phyloP scores from a whole-genome alignment of 2,797 vertebrate genomes.

The Oreochromis mossambicus region DNA sequence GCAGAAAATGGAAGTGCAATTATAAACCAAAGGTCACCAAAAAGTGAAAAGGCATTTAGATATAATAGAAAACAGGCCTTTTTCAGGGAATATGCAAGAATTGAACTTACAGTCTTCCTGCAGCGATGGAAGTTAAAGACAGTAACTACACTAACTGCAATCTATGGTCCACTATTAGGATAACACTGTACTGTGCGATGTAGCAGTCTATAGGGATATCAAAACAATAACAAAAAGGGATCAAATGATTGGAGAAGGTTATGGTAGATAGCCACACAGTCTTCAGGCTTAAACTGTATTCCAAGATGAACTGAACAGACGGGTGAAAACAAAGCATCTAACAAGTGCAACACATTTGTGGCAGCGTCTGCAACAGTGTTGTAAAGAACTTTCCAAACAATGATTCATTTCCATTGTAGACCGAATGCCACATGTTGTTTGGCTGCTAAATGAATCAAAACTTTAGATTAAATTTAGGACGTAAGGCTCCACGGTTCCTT shows the following conservation, averaged over 20 bases:
- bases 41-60: background rate
- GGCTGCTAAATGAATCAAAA: background rate
- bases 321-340: background rate
- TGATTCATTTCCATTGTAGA: background rate
- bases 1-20: background rate
- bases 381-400: background rate
- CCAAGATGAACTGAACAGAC: background rate
- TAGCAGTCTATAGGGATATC: background rate
- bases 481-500: background rate
- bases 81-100: background rate
- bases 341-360: background rate
- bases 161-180: background rate
- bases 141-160: background rate
- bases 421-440: background rate
- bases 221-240: background rate
- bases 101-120: background rate
- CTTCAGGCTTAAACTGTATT: background rate
- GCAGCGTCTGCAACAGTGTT: background rate
- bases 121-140: background rate
- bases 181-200: background rate
- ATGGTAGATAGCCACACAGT: fast-evolving
- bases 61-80: background rate
- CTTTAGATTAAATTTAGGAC: background rate
- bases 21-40: background rate
- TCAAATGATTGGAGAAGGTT: background rate